A percentile compares a stretch with the other conserved stretches of the same genome.
phyloP scores from a whole-genome alignment of 2,797 vertebrate genomes.

The Rhinatrema bivittatum region DNA sequence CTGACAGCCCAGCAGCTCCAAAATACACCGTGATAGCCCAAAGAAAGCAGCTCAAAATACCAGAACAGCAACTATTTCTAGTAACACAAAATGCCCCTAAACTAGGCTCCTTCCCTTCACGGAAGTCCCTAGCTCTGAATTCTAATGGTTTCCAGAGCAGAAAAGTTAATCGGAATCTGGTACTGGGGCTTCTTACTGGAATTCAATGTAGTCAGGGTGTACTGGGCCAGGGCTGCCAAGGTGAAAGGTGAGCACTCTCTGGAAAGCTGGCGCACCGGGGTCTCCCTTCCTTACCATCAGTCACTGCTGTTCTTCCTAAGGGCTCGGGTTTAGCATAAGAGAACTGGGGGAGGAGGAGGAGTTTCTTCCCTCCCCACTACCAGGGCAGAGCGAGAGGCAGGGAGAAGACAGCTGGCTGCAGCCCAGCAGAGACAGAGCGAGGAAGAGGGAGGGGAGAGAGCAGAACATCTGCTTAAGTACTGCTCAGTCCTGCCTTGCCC shows the following conservation, averaged over 20 bases:
- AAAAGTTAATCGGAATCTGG: too few species aligned
- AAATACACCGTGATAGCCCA: too few species aligned
- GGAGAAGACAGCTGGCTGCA: constrained; percentile 46
- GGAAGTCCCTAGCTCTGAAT: too few species aligned
- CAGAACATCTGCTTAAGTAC: constrained; percentile 88
- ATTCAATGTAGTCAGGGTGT: too few species aligned
- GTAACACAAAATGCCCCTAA: too few species aligned
- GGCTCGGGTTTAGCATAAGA: background rate
- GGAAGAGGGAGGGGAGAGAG: constrained; percentile 41
- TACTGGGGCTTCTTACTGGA: too few species aligned
- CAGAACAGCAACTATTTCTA: too few species aligned
- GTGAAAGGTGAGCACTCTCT: constrained; percentile 19
- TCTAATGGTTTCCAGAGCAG: too few species aligned
- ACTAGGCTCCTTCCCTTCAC: too few species aligned
- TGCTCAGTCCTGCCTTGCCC: constrained; percentile 47
- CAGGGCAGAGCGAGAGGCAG: constrained; percentile 40
- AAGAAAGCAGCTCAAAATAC: too few species aligned
- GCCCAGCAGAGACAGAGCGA: constrained; percentile 28
- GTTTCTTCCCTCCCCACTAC: background rate
- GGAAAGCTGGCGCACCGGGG: too few species aligned
- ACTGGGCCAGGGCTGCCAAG: constrained; percentile 22
- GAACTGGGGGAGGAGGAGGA: background rate
- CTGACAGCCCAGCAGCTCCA: too few species aligned
- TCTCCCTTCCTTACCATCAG: background rate
- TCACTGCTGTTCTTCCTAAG: background rate